These are phyloP conservation scores for Urocolius indicus DNA, from an alignment of 2,113 vertebrate genomes.

Conservation along the genomic window DNA sequence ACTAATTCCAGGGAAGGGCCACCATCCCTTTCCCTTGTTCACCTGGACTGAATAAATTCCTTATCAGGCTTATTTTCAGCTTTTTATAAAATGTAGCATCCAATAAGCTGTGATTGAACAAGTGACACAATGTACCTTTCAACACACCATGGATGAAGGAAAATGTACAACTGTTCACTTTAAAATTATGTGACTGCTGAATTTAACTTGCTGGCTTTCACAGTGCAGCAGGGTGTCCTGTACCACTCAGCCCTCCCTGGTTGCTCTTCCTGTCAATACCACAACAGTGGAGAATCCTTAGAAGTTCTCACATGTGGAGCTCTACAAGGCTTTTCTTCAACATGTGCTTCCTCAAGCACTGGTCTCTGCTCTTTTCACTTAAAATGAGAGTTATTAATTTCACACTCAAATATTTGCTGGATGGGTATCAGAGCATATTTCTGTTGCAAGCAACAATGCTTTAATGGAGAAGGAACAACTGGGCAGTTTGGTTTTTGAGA, in stretches of 20 bases:
- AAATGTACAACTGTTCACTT: neutral
- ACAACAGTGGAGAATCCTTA: neutral
- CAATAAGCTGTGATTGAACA: neutral
- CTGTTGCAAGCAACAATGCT: neutral
- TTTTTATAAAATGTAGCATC: neutral
- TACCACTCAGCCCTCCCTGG: neutral
- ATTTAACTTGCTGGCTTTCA: neutral
- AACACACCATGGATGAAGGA: neutral
- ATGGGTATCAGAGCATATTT: neutral
- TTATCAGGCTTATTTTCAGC: neutral
- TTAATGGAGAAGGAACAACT: neutral
- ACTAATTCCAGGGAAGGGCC: neutral
- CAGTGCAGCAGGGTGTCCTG: neutral
- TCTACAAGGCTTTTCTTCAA: neutral
- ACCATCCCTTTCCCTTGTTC: neutral
- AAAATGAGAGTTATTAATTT: neutral
- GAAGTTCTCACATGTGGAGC: neutral
- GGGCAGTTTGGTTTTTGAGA: neutral
- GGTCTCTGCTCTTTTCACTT: neutral
- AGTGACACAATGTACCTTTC: neutral
- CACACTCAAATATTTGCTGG: neutral
- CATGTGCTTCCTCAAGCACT: neutral
- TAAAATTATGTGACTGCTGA: neutral
- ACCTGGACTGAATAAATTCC: neutral
- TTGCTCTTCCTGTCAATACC: neutral